Conservation (phyloP, 1,140 invertebrate genomes). For the Physella acuta region DNA sequence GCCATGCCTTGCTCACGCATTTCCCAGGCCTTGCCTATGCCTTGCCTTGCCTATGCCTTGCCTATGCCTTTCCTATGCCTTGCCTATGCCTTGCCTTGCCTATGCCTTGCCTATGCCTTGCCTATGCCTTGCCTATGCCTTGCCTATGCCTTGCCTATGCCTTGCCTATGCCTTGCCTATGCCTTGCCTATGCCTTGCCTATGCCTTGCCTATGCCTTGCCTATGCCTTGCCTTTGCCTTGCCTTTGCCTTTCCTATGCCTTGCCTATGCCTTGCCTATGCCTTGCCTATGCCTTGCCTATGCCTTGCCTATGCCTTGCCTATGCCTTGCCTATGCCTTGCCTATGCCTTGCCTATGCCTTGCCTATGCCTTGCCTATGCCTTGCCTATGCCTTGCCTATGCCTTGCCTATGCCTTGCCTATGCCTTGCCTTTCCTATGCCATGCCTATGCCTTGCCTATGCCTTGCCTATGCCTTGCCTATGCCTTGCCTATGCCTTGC, state of each 20-base stretch:
- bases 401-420: neutral
- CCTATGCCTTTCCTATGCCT: neutral
- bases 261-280: neutral
- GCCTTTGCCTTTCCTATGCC: neutral
- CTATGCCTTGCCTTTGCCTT: neutral
- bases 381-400: neutral
- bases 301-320: neutral
- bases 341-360: neutral
- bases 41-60: neutral
- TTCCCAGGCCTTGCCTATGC: neutral
- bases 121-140: neutral
- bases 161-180: slow-evolving; percentile 3
- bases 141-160: neutral
- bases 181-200: neutral
- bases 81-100: neutral
- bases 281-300: slow-evolving; percentile 3
- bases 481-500: neutral
- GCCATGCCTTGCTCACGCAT: neutral
- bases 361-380: neutral
- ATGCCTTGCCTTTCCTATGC: neutral
- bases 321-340: neutral
- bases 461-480: neutral
- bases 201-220: slow-evolving; percentile 1
- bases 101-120: neutral
- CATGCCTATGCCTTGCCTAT: neutral